phyloP scores from a whole-genome alignment of 2,888 invertebrate species.

The Ichneumon xanthorius region DNA sequence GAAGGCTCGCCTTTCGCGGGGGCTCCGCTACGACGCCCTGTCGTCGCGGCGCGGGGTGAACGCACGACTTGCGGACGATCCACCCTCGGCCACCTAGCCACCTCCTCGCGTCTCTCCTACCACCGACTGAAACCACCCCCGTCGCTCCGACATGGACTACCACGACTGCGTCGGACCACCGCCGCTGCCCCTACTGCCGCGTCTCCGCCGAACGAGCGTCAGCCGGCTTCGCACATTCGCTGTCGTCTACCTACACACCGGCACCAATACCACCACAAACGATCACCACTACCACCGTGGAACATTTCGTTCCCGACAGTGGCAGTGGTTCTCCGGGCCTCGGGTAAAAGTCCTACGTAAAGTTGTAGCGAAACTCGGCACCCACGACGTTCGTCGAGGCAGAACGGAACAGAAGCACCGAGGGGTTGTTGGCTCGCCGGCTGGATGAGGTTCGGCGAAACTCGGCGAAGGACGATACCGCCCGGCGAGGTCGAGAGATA shows the following conservation, averaged over 20 bases:
- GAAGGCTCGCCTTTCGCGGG: slow-evolving; percentile 64
- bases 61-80: slow-evolving; percentile 83
- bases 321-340: slow-evolving; percentile 73
- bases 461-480: slow-evolving; percentile 32
- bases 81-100: slow-evolving; percentile 80
- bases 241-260: slow-evolving; percentile 32
- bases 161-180: slow-evolving; percentile 71
- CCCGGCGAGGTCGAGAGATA: slow-evolving; percentile 17
- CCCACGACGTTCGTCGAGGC: slow-evolving; percentile 7
- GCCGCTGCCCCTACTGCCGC: slow-evolving; percentile 59
- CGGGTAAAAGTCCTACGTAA: background rate
- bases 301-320: slow-evolving; percentile 43
- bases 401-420: slow-evolving; percentile 30
- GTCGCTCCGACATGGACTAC: slow-evolving; percentile 59
- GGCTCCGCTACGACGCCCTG: slow-evolving; percentile 80
- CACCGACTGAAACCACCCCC: slow-evolving; percentile 61
- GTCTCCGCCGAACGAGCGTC: slow-evolving; percentile 69
- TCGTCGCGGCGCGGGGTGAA: slow-evolving; percentile 83
- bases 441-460: slow-evolving; percentile 53
- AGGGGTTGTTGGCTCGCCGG: slow-evolving; percentile 29
- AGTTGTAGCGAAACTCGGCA: background rate
- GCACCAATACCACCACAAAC: slow-evolving; percentile 64
- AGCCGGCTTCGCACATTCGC: slow-evolving; percentile 61
- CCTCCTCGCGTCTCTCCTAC: slow-evolving; percentile 75
- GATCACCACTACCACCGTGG: slow-evolving; percentile 64